Conservation (phyloP, 2,797 vertebrate species). For the Anguilla obscura region DNA sequence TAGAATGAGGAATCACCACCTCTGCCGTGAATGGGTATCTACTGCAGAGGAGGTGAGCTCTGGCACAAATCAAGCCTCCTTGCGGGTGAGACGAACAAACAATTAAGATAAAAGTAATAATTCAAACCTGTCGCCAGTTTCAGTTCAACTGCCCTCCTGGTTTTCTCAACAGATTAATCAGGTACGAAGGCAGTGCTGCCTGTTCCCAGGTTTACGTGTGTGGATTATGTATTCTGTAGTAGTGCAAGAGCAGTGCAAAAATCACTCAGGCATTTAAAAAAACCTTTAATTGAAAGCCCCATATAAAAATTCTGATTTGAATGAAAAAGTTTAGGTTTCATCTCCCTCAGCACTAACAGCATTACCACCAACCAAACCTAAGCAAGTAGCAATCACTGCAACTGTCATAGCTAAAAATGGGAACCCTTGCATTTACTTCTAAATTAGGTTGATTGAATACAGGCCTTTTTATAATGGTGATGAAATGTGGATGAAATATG, state of each 20-base stretch:
- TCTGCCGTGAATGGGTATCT: conserved; percentile 54
- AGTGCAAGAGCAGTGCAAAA: not conserved
- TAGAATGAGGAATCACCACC: conserved; percentile 61
- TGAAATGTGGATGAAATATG: too few species aligned
- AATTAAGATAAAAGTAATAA: conserved; percentile 66
- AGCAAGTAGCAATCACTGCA: not conserved
- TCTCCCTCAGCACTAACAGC: not conserved
- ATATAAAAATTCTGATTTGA: not conserved
- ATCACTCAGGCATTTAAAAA: not conserved
- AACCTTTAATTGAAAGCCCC: not conserved
- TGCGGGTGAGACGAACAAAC: conserved; percentile 59
- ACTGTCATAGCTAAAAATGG: not conserved
- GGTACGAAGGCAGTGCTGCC: not conserved
- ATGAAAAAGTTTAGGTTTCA: not conserved
- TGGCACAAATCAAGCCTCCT: conserved; percentile 42
- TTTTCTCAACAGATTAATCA: not conserved
- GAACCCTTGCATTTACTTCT: too few species aligned
- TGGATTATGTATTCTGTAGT: not conserved
- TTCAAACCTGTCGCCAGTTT: conserved; percentile 36
- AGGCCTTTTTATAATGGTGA: too few species aligned
- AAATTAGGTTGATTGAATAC: too few species aligned
- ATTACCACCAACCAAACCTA: not conserved
- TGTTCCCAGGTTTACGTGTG: not conserved
- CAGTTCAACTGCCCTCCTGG: not conserved
- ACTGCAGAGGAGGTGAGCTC: conserved; percentile 43